Conservation (phyloP, 64 coral and sea anemone species). For the Stichodactyla helianthus region DNA sequence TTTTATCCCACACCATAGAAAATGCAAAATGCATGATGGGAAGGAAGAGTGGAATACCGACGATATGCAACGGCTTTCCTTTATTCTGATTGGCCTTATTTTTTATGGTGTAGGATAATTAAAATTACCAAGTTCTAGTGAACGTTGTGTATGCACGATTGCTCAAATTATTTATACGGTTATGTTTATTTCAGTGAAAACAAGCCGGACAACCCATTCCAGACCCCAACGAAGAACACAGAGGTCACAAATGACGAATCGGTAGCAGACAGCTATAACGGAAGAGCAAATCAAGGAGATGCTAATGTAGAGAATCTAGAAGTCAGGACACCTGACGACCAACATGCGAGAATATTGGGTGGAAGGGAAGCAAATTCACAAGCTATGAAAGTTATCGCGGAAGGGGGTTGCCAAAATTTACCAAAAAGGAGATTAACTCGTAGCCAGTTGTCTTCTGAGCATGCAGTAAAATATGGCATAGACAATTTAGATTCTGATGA, state of each 20-base stretch:
- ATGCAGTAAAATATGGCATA: background rate
- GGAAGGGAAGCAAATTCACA: background rate
- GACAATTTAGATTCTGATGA: background rate
- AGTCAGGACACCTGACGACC: background rate
- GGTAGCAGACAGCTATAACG: background rate
- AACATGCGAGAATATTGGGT: background rate
- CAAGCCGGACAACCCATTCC: background rate
- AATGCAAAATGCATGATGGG: no score
- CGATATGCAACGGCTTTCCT: no score
- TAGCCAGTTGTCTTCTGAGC: background rate
- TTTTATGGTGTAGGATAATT: no score
- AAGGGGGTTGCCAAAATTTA: background rate
- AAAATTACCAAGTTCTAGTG: no score
- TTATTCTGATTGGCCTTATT: no score
- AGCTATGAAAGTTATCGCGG: background rate
- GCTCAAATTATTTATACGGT: background rate
- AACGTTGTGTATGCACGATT: no score
- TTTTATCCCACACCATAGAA: no score
- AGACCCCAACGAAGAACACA: background rate
- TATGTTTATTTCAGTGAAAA: slow-evolving; percentile 2
- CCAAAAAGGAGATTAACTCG: background rate
- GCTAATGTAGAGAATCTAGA: background rate
- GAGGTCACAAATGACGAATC: background rate
- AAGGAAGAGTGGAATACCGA: no score
- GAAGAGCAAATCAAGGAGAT: background rate